A percentile compares a stretch with the other conserved stretches of the same genome.
Conservation (phyloP, 2,797 vertebrate species). For the Sebastiscus tertius region DNA sequence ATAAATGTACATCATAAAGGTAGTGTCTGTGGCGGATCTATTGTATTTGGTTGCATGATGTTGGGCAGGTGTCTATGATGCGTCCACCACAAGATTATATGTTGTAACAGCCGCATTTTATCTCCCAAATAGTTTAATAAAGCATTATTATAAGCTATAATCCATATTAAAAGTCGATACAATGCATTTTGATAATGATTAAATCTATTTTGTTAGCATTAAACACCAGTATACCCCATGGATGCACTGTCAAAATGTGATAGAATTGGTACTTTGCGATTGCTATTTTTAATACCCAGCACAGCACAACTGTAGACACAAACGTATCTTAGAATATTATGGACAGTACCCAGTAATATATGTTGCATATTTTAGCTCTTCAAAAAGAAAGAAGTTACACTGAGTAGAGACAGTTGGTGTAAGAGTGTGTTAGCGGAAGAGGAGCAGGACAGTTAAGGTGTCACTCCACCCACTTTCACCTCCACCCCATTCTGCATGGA, state of each 20-base stretch:
- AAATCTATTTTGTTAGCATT: neutral
- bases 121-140: neutral
- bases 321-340: neutral
- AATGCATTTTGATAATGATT: neutral
- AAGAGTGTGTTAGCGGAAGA: too few relatives aligned
- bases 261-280: neutral
- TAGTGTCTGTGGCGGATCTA: neutral
- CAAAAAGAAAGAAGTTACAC: neutral
- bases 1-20: neutral
- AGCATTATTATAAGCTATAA: neutral
- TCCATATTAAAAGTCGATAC: neutral
- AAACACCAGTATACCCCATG: fast-evolving
- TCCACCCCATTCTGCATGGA: too few relatives aligned
- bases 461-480: too few relatives aligned
- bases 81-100: neutral
- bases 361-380: too few relatives aligned
- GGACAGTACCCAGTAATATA: neutral
- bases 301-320: neutral
- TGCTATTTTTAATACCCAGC: neutral
- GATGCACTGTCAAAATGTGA: too few relatives aligned
- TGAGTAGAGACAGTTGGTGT: neutral
- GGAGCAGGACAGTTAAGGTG: too few relatives aligned
- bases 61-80: neutral
- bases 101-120: neutral
- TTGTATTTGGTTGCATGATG: neutral